A percentile compares a stretch with the other conserved stretches of the same genome.
These are phyloP conservation scores for Neolamprologus brichardi DNA, from an alignment of 2,113 vertebrate genomes.

Conservation along the genomic window DNA sequence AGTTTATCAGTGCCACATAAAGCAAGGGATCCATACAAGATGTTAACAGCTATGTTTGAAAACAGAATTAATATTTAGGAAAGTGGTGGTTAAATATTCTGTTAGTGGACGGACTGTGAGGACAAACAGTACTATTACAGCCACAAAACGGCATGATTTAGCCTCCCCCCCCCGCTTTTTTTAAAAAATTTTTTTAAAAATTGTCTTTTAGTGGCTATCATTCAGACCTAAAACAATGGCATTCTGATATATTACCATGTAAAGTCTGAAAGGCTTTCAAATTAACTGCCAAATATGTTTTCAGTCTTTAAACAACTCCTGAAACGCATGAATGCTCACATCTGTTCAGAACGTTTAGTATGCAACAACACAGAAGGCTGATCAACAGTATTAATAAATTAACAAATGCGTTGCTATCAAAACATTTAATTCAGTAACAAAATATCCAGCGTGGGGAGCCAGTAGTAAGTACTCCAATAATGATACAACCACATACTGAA, in stretches of 20 bases:
- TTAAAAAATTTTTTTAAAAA: rapidly evolving
- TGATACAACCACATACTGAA: not conserved
- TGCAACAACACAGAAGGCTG: not conserved
- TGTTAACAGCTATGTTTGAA: not conserved
- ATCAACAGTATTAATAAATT: not conserved
- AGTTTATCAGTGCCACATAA: not conserved
- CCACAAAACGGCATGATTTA: not conserved
- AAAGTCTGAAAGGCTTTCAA: not conserved
- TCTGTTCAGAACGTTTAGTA: not conserved
- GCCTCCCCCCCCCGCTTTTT: rapidly evolving
- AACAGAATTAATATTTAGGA: not conserved
- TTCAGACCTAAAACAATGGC: not conserved
- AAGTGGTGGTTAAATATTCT: not conserved
- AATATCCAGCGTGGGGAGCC: not conserved
- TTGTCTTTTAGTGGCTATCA: not conserved
- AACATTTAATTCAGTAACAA: not conserved
- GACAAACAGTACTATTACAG: not conserved
- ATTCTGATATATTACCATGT: not conserved
- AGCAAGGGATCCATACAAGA: not conserved
- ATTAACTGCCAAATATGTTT: not conserved
- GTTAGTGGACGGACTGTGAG: not conserved
- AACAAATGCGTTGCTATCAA: not conserved
- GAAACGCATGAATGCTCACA: not conserved
- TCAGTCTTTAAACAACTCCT: not conserved
- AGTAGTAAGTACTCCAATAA: not conserved